Base-by-base conservation (phyloP, 2,888 invertebrate species). In the Metellina segmentata region DNA sequence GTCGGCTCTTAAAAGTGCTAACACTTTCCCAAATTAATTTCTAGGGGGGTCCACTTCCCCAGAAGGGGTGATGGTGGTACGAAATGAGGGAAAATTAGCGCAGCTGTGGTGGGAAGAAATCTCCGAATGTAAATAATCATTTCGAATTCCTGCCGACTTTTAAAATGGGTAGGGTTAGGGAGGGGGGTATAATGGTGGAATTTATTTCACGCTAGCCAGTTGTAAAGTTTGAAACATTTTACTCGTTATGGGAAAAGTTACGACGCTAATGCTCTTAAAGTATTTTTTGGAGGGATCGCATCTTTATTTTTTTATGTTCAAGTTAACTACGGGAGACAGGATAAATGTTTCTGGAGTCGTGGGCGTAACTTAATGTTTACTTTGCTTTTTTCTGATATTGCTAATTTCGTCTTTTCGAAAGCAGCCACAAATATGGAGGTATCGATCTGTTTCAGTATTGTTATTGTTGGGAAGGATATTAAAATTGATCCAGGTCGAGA, bases 11-110 rank as follows among this genome's bases (percentile, higher is more conserved):
- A 87, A 87, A 81, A 53, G 52, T 72, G 72, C 81, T 81, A 81
- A 79, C 72, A 71, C 72, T 81, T 74, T 81, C 81, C 52, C n/a
- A 87, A 87, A 87, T 87, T 87, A 87, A 87, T 87, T 87, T 81
- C 79, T 7, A 51, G 78, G n/a, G 7, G 77, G 49, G 20, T 69
- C 34, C 49, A 48, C 16, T 48, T 19, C 48, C 16, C 51, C 7
- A 48, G 77, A 4, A 51, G 79, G 53, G 51, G 71, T n/a, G n/a
- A n/a, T n/a, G 53, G 69, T 87, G 74, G 71, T 81, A 34, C 48
- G 72, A 20, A 87, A 78, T 86, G 69, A 86, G 78, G 20, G 86
- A 19, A 86, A 86, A 78, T 86, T 86, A 86, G 78, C 34, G 72
- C 20, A 11, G 34, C 34, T 34, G 34, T 4, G 4, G 34, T 4